Conservation (phyloP, 2,888 invertebrate genomes). For the Baccha elongata region DNA sequence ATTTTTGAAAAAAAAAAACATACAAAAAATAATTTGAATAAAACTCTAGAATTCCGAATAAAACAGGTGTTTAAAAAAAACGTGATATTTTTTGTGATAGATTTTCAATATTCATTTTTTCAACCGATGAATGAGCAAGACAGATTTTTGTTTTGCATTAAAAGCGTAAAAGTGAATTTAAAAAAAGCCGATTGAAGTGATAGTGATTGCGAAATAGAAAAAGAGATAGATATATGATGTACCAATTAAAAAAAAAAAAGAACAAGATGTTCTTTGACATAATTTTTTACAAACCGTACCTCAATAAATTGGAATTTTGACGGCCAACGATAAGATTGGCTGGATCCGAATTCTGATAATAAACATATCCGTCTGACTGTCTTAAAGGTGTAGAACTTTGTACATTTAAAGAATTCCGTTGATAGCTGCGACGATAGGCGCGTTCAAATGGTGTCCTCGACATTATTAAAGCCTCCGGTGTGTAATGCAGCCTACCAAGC, state of each 20-base stretch:
- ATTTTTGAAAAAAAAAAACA: too few species aligned
- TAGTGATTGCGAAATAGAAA: conserved; percentile 30
- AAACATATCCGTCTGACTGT: conserved; percentile 77
- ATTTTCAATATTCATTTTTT: conserved; percentile 23
- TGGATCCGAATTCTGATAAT: conserved; percentile 70
- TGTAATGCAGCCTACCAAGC: conserved; percentile 74
- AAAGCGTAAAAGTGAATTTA: neutral
- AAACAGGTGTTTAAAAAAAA: conserved; percentile 4
- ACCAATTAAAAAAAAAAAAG: too few species aligned
- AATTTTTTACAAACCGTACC: conserved; percentile 71
- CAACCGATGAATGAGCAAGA: conserved; percentile 11
- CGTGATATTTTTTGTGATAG: conserved; percentile 18
- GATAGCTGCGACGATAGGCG: conserved; percentile 80
- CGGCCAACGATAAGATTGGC: conserved; percentile 43
- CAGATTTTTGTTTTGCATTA: neutral
- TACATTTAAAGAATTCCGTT: conserved; percentile 71
- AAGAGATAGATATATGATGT: conserved; percentile 27
- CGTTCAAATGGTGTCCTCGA: conserved; percentile 82
- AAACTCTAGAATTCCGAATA: conserved; percentile 21
- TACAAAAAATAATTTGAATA: conserved; percentile 9
- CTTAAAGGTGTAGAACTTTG: conserved; percentile 79
- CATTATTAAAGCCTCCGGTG: conserved; percentile 78
- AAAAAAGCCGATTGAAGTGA: neutral
- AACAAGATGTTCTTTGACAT: neutral
- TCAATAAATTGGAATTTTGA: conserved; percentile 72